phyloP scores from a whole-genome alignment of 2,797 vertebrate genomes.

The Lacerta agilis region DNA sequence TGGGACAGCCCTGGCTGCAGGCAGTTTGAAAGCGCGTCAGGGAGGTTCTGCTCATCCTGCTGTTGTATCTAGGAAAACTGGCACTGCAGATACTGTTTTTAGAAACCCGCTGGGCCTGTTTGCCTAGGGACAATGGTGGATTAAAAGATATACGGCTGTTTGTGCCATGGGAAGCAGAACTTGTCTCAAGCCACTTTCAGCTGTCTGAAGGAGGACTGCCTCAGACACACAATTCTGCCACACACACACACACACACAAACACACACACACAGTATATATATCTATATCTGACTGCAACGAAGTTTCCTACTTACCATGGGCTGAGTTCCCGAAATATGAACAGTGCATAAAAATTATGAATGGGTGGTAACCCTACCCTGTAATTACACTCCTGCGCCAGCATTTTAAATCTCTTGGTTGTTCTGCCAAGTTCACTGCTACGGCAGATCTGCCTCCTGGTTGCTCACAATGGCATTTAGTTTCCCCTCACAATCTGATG shows the following conservation, averaged over 20 bases:
- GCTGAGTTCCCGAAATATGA: slow-evolving; percentile 13
- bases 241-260: no score
- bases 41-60: background rate
- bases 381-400: slow-evolving; percentile 5
- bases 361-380: slow-evolving; percentile 1
- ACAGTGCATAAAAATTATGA: slow-evolving; percentile 20
- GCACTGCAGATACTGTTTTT: background rate
- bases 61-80: background rate
- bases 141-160: background rate
- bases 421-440: slow-evolving; percentile 3
- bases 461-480: background rate
- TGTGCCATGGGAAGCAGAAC: background rate
- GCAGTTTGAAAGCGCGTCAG: background rate
- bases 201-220: background rate
- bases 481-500: background rate
- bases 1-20: background rate
- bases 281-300: background rate
- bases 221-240: background rate
- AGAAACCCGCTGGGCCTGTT: background rate
- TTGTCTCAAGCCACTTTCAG: background rate
- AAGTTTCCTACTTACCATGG: slow-evolving; percentile 17
- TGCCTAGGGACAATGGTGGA: background rate
- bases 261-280: no score
- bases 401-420: slow-evolving; percentile 8
- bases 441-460: background rate